Evolutionary conservation across 2,888 invertebrate genomes (phyloP).

Genomic region (Drosophila rellima): DNA sequence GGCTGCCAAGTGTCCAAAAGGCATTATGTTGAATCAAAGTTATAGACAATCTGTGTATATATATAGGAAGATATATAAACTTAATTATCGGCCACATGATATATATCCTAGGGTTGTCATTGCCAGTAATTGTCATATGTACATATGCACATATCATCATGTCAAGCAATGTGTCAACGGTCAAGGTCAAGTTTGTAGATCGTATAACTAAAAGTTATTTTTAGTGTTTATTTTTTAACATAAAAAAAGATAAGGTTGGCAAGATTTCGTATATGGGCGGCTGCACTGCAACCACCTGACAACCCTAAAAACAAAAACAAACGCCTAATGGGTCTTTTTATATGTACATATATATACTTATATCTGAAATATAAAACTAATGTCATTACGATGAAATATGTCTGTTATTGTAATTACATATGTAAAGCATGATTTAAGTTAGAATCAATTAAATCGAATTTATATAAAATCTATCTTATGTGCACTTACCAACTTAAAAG

Average conservation of each 20-base stretch:
- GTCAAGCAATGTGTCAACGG: no score
- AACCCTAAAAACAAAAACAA: slow-evolving; percentile 61
- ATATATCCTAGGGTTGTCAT: slow-evolving; percentile 54
- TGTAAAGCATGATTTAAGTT: slow-evolving; percentile 6
- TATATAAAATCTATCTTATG: not conserved
- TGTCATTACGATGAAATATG: not conserved
- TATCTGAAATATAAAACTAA: slow-evolving; percentile 16
- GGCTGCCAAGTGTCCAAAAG: slow-evolving; percentile 55
- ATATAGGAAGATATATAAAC: not conserved
- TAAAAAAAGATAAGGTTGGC: not conserved
- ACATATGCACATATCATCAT: not conserved
- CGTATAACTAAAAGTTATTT: not conserved
- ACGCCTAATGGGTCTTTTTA: slow-evolving; percentile 7
- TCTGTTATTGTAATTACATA: slow-evolving; percentile 1
- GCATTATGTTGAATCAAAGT: slow-evolving; percentile 1
- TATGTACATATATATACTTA: slow-evolving; percentile 16
- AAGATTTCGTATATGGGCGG: not conserved
- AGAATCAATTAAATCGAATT: slow-evolving; percentile 4
- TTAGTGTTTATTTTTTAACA: not conserved
- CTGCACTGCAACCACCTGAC: slow-evolving; percentile 44
- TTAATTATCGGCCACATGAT: slow-evolving; percentile 10
- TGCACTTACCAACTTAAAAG: slow-evolving; percentile 18
- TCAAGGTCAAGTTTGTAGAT: not conserved
- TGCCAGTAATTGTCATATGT: not conserved
- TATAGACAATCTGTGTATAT: not conserved